Evolutionary conservation across 2,888 invertebrate genomes (phyloP), one percentile per base, ranked within the genome.

Genomic region (Pristionchus mayeri): DNA sequence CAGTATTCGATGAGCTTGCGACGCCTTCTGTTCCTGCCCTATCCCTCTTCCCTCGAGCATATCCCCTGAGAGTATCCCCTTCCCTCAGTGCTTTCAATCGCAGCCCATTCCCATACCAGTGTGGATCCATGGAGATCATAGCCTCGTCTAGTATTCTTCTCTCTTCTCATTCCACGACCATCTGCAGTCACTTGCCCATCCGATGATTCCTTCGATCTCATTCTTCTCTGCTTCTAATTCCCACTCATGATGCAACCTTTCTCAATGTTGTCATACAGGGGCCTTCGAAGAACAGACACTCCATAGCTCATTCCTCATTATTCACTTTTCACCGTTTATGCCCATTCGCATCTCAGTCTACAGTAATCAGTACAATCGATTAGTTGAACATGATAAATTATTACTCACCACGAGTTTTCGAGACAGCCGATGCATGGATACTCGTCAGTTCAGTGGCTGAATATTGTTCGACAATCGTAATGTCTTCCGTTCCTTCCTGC

Each of bases 201-300:
- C 67, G 67, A 67, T 67, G 67, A 67, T 67, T 30, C 21, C 27
- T 16, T n/a, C 40, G 67, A 67, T 67, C 67, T 67, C 67, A 67
- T 37, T 67, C 67, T n/a, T 40, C 34, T 37, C 37, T 37, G 67
- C 67, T 67, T 67, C 67, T 37, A 67, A 21, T 40, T 21, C 37
- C 34, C 37, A 30, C 67, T 30, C 67, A 67, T 67, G 67, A 67
- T 67, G 67, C 37, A 67, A 67, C 34, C 67, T 37, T 40, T 37
- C 67, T 67, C 6, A 3, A 63, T 63, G 67, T 37, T 67, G 67
- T 67, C 67, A 67, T 67, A 67, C n/a, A 67, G 67, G 67, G 67
- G 67, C 67, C 34, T 67, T 37, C 37, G 37, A 34, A 67, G 67
- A 67, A 67, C 18, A 67, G 67, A 34, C 18, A n/a, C 4, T n/a